Evolutionary conservation across 2,797 vertebrate genomes (phyloP).

Genomic region (Cirrhinus mrigala): DNA sequence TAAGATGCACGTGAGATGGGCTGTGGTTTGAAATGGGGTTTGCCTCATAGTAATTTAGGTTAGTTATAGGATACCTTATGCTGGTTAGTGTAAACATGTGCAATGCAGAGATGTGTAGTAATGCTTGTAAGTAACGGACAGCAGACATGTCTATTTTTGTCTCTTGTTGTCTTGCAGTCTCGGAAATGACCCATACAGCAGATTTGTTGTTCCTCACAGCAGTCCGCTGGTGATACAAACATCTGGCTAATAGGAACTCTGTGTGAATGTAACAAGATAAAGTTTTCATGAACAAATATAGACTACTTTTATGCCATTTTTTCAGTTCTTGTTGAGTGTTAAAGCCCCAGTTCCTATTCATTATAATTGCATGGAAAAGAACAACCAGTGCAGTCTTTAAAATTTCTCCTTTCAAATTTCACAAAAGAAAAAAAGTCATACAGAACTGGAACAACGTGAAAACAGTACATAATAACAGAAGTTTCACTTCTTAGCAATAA

Average conservation of each 20-base stretch:
- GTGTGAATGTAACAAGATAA: conserved; percentile 35
- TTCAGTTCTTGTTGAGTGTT: background rate
- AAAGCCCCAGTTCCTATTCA: background rate
- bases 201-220: conserved; percentile 56
- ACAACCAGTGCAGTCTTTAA: background rate
- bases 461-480: background rate
- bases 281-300: background rate
- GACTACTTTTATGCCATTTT: background rate
- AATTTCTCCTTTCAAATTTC: background rate
- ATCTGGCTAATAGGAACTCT: conserved; percentile 30
- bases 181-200: conserved; percentile 42
- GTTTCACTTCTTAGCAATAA: background rate
- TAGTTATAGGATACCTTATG: conserved; percentile 12
- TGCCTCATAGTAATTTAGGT: conserved; percentile 11
- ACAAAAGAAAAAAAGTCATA: background rate
- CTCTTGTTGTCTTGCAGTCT: conserved; percentile 52
- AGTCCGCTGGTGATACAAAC: conserved; percentile 43
- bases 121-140: conserved; percentile 30
- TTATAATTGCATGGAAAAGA: background rate
- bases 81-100: conserved; percentile 11
- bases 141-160: conserved; percentile 47
- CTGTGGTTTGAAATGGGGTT: background rate
- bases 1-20: background rate
- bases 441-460: background rate
- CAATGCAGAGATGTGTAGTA: background rate